Percentiles rank a stretch among this genome's conserved stretches.
Conservation (phyloP, 2,888 invertebrate genomes). For the Eulithis prunata region DNA sequence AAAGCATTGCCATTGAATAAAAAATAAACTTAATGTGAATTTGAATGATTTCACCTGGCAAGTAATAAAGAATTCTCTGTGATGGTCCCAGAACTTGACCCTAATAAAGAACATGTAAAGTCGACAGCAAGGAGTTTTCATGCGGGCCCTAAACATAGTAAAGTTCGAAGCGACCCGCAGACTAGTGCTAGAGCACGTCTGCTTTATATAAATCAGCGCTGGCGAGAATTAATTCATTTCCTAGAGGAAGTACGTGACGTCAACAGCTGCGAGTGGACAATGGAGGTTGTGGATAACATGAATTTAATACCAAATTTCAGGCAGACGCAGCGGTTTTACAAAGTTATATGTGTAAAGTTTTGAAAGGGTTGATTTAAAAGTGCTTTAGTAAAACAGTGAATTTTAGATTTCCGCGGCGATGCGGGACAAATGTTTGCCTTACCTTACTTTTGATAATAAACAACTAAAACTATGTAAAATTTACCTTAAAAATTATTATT, state of each 20-base stretch:
- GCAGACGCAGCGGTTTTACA: slow-evolving; percentile 3
- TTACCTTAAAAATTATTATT: no score
- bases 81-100: no score
- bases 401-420: no score
- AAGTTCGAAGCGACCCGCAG: slow-evolving; percentile 4
- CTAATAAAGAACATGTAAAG: no score
- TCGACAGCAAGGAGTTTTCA: background rate
- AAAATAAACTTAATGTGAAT: no score
- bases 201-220: slow-evolving; percentile 62
- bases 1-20: no score
- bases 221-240: slow-evolving; percentile 70
- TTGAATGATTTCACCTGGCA: no score
- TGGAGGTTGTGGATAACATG: slow-evolving; percentile 21
- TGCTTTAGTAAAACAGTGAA: no score
- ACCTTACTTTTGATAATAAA: no score
- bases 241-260: slow-evolving; percentile 55
- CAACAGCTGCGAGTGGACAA: slow-evolving; percentile 40
- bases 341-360: slow-evolving; percentile 22
- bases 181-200: slow-evolving; percentile 13
- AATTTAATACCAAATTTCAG: slow-evolving; percentile 27
- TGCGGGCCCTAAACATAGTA: slow-evolving; percentile 4
- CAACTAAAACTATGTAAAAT: no score
- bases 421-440: no score
- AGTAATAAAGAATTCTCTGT: no score
- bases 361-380: slow-evolving; percentile 18